These are phyloP conservation scores for Nebria ingens DNA, from an alignment of 1,140 invertebrate species.

Conservation along the genomic window DNA sequence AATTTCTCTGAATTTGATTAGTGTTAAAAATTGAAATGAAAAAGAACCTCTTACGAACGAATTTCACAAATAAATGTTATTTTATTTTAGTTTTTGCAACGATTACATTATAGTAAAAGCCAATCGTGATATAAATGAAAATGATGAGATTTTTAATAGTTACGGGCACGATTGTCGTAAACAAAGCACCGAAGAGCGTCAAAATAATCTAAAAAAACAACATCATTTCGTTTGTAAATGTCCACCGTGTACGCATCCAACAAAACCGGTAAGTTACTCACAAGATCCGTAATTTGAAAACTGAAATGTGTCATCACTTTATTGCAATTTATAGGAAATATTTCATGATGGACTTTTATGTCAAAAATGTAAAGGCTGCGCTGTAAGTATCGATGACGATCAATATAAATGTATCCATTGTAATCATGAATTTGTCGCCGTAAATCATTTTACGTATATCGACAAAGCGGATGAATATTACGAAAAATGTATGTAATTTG, in stretches of 20 bases:
- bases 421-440: neutral
- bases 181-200: constrained; percentile 21
- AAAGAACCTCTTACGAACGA: no score
- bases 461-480: neutral
- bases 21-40: no score
- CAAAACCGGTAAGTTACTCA: neutral
- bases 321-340: neutral
- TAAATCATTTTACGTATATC: neutral
- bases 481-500: neutral
- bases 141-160: constrained; percentile 32
- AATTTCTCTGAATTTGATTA: no score
- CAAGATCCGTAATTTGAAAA: no score
- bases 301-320: no score
- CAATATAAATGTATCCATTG: neutral
- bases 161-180: constrained; percentile 29
- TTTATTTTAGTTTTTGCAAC: constrained; percentile 20
- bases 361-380: neutral
- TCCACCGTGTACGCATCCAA: constrained; percentile 2
- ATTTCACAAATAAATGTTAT: no score
- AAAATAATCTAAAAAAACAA: constrained; percentile 22
- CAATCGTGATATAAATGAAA: constrained; percentile 24
- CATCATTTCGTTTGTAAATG: constrained; percentile 32
- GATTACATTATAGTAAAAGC: constrained; percentile 30
- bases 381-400: neutral
- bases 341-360: neutral